These are phyloP conservation scores for Leucopternis melanops DNA, from an alignment of 2,113 vertebrate genomes.

Conservation along the genomic window DNA sequence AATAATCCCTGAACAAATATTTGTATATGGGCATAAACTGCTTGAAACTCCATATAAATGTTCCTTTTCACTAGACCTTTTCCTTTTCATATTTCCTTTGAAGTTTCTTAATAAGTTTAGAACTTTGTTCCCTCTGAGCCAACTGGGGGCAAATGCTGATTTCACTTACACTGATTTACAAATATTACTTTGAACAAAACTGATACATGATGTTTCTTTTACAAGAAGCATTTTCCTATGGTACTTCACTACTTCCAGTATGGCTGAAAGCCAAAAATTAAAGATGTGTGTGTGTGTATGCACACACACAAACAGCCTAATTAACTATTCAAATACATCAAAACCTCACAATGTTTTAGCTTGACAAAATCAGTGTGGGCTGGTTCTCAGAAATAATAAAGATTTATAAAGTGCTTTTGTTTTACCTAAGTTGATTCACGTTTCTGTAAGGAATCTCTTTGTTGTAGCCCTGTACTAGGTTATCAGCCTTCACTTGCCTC, in stretches of 20 bases:
- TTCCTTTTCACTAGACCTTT: constrained; percentile 12
- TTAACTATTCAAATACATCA: not conserved
- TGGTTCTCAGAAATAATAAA: not conserved
- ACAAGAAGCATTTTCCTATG: not conserved
- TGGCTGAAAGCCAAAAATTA: not conserved
- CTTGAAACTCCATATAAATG: not conserved
- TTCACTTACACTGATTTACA: not conserved
- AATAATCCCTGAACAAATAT: constrained; percentile 2
- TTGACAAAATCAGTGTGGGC: not conserved
- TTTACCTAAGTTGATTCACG: not conserved
- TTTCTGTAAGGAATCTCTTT: not conserved
- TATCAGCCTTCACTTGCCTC: not conserved
- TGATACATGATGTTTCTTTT: not conserved
- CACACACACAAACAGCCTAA: not conserved
- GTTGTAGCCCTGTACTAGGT: not conserved
- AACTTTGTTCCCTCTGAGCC: not conserved
- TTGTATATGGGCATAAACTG: constrained; percentile 8
- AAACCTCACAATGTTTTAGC: not conserved
- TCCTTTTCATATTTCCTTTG: constrained; percentile 12
- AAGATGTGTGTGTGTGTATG: not conserved
- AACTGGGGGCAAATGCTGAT: not conserved
- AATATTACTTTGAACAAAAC: not conserved
- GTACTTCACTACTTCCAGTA: not conserved
- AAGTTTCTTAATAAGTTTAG: constrained; percentile 22
- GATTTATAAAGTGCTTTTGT: not conserved